These are phyloP conservation scores for Epirrita christyi DNA, from an alignment of 2,888 invertebrate species.

Conservation along the genomic window DNA sequence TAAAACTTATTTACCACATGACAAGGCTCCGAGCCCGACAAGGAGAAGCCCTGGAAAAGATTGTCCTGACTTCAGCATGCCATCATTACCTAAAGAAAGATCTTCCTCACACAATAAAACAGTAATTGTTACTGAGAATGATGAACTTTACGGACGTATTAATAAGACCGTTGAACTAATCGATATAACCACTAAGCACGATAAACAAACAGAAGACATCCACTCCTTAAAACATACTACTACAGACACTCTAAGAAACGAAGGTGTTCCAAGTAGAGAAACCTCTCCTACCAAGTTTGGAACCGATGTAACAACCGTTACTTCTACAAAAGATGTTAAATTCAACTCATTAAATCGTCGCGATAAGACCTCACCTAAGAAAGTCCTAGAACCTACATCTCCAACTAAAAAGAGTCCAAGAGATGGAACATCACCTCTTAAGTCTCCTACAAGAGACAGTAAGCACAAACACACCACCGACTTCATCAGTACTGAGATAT, in stretches of 20 bases:
- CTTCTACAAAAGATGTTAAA: conserved; percentile 41
- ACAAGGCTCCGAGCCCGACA: conserved; percentile 44
- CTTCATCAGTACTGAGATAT: conserved; percentile 63
- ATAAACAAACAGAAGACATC: conserved; percentile 35
- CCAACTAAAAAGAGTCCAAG: conserved; percentile 51
- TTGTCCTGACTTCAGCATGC: conserved; percentile 34
- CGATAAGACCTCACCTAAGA: conserved; percentile 44
- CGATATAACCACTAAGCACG: conserved; percentile 15
- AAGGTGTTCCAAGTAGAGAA: conserved; percentile 31
- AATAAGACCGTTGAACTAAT: conserved; percentile 38
- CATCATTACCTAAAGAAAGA: conserved; percentile 40
- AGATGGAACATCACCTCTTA: conserved; percentile 55
- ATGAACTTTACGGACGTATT: conserved; percentile 28
- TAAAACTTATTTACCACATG: conserved; percentile 34
- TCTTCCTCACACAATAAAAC: conserved; percentile 59
- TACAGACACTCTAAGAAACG: conserved; percentile 22
- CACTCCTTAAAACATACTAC: conserved; percentile 17
- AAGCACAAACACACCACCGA: conserved; percentile 61
- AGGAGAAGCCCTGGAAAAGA: conserved; percentile 48
- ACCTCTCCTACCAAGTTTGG: conserved; percentile 42
- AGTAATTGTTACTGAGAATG: conserved; percentile 45
- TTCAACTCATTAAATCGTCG: conserved; percentile 44
- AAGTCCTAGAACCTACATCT: conserved; percentile 41
- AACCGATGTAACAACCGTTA: conserved; percentile 35
- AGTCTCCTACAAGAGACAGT: conserved; percentile 52